Evolutionary conservation across 2,797 vertebrate genomes (phyloP).

Genomic region (Chelon labrosus): DNA sequence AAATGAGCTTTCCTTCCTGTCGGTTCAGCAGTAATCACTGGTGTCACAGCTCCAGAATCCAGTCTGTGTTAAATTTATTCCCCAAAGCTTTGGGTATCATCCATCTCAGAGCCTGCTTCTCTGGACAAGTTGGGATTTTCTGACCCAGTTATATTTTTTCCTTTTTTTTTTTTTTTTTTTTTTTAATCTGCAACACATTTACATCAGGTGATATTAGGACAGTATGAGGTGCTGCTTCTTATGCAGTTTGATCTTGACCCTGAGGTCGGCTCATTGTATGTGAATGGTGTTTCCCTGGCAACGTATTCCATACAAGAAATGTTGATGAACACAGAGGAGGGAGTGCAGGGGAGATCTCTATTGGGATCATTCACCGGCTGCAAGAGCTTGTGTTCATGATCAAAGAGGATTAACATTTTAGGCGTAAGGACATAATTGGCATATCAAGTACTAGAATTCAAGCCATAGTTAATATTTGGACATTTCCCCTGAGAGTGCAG

Average conservation of each 20-base stretch:
- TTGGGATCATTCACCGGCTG: slow-evolving; percentile 43
- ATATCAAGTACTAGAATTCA: background rate
- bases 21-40: slow-evolving; percentile 54
- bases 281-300: slow-evolving; percentile 72
- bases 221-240: slow-evolving; percentile 43
- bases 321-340: slow-evolving; percentile 49
- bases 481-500: background rate
- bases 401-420: slow-evolving; percentile 23
- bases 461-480: background rate
- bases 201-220: slow-evolving; percentile 40
- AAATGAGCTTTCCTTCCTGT: slow-evolving; percentile 58
- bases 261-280: slow-evolving; percentile 59
- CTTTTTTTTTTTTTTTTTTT: too few relatives aligned
- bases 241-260: slow-evolving; percentile 63
- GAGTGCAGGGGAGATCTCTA: slow-evolving; percentile 49
- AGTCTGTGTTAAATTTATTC: slow-evolving; percentile 43
- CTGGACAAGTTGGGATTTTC: slow-evolving; percentile 37
- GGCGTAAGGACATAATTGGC: slow-evolving; percentile 19
- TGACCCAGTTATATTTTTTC: slow-evolving; percentile 38
- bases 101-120: slow-evolving; percentile 49
- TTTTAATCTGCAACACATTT: slow-evolving; percentile 41
- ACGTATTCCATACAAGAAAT: slow-evolving; percentile 64
- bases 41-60: slow-evolving; percentile 57
- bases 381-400: slow-evolving; percentile 28
- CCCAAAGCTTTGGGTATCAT: slow-evolving; percentile 57